These are phyloP conservation scores for Setophaga petechia DNA, from an alignment of 2,113 vertebrate genomes.

Conservation along the genomic window DNA sequence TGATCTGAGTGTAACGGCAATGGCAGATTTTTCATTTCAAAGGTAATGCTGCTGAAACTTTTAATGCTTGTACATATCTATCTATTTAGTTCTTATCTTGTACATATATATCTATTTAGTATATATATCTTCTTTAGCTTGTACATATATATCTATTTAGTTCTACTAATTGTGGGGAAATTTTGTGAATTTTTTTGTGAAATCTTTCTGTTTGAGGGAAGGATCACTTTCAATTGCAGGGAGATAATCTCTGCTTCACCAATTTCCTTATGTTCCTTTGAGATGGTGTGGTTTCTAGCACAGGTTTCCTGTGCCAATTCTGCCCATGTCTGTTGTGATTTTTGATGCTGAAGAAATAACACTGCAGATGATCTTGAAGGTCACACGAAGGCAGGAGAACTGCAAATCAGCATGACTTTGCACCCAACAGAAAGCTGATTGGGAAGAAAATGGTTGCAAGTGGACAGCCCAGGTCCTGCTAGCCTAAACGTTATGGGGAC, in stretches of 20 bases:
- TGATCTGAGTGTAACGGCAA: neutral
- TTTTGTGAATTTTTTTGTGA: neutral
- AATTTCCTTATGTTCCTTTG: neutral
- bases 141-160: neutral
- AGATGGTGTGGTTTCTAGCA: neutral
- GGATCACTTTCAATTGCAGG: neutral
- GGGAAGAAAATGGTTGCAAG: constrained; percentile 56
- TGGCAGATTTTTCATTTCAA: neutral
- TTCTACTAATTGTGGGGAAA: neutral
- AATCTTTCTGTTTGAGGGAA: neutral
- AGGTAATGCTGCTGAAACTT: neutral
- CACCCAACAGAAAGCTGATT: constrained; percentile 42
- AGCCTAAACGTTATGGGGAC: constrained; percentile 19
- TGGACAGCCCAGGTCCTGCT: constrained; percentile 29
- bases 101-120: no score
- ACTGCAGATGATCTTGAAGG: constrained; percentile 50
- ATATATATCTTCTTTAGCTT: neutral
- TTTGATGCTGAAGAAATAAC: constrained; percentile 47
- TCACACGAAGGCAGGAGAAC: constrained; percentile 50
- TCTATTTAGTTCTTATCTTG: neutral
- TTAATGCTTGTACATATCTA: neutral
- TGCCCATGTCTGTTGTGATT: constrained; percentile 6
- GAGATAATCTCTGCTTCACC: neutral
- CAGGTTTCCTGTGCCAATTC: neutral
- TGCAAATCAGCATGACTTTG: constrained; percentile 18